Evolutionary conservation across 2,888 invertebrate species (phyloP).

Genomic region (Diadegma fenestrale): DNA sequence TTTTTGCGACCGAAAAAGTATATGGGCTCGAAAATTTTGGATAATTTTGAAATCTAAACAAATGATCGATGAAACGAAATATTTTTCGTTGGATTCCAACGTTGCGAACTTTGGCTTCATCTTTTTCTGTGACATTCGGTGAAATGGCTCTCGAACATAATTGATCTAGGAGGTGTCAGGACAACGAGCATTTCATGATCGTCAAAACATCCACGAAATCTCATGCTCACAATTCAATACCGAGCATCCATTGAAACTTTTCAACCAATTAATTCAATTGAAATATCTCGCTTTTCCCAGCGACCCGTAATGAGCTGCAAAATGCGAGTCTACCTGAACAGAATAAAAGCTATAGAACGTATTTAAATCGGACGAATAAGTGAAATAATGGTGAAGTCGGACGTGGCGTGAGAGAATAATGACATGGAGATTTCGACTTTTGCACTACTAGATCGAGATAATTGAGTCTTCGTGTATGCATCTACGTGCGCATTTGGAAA

Average conservation of each 20-base stretch:
- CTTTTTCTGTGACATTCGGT: too few relatives aligned
- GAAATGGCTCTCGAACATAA: not conserved
- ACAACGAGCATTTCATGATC: not conserved
- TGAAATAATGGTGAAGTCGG: constrained; percentile 43
- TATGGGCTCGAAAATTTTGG: too few relatives aligned
- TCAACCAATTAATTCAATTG: not conserved
- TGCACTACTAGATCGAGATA: constrained; percentile 24
- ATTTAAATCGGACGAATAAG: constrained; percentile 36
- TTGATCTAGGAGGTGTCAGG: not conserved
- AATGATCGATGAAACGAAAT: too few relatives aligned
- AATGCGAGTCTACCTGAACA: not conserved
- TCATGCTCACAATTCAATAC: not conserved
- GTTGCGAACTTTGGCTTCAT: too few relatives aligned
- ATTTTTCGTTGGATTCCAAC: too few relatives aligned
- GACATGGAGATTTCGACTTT: constrained; percentile 52
- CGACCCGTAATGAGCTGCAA: not conserved
- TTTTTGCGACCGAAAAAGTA: too few relatives aligned
- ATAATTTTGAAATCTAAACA: too few relatives aligned
- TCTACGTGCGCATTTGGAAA: not conserved
- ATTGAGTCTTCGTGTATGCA: constrained; percentile 31
- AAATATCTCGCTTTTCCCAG: not conserved
- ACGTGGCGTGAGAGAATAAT: constrained; percentile 40
- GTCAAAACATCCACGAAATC: not conserved
- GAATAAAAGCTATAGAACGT: constrained; percentile 5
- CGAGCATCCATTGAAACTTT: not conserved